Evolutionary conservation across 2,797 vertebrate genomes (phyloP), one percentile per base, ranked within the genome.

Genomic region (Malacoraja senta): DNA sequence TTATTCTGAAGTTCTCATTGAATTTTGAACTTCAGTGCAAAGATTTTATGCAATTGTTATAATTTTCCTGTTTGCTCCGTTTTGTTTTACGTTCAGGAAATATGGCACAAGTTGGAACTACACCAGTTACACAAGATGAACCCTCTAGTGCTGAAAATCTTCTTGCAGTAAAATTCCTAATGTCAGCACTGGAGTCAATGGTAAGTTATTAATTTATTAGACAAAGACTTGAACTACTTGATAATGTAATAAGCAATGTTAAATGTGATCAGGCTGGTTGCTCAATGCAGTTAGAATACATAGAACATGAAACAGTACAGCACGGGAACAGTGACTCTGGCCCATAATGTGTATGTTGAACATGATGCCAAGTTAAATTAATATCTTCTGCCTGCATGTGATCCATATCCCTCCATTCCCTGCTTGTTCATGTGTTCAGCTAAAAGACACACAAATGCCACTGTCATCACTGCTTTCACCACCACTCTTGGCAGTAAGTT

Each of bases 181-280:
- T 97, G 96, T 97, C 97, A 71, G 96, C 96, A 3, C 95, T 97
- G 0, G 97, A 97, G 90, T 97, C 97, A 58, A 96, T 97, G 97
- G 97, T 97, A 94, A 95, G 94, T 26, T 4, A 93, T 93, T 94
- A 4, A 15, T 76, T 92, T 92, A 76, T n/a, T n/a, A 92, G 53
- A 21, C n/a, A 44, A 35, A 32, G 26, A 76, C 38, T 92, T 91
- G 19, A 71, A 8, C 63, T 38, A 8, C n/a, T 44, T 71, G n/a
- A 71, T 10, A 26, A 84, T 61, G 81, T 61, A 29, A 84, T 84
- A 29, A 35, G n/a, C 13, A 68, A 24, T 68, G n/a, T 68, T 79
- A 79, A 78, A 13, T 38, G 19, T 88, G 29, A 15, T 32, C 24
- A 58, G 15, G 80, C 21, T 83, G 19, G n/a, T 68, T 61, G 8